Base-by-base conservation (phyloP, 2,113 vertebrate species). In the Athene cunicularia region DNA sequence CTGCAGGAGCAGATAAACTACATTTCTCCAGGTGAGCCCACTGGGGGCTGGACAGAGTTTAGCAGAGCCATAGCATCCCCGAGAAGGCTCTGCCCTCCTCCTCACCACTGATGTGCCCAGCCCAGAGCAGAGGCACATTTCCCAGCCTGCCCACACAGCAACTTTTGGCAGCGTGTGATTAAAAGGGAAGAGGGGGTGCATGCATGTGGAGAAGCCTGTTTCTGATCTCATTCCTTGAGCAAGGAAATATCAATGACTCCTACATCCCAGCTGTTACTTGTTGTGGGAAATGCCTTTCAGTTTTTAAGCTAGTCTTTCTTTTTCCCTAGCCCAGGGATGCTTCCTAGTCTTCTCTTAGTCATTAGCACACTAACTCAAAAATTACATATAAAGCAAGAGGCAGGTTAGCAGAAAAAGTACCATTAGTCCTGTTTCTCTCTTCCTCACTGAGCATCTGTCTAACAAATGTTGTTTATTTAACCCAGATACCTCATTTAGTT, bases 181-280 rank as follows among this genome's bases (percentile, higher is more conserved):
- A 3, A 39, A 35, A 66, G 62, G 89, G 64, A 47, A 66, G 91
- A 64, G 62, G 79, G 59, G 20, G 76, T 41, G 30, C 39, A 7
- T 30, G 50, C 0, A 6, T 20, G 52, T 66, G 53, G 68, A 85
- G 91, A 85, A 71, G 70, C 45, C 64, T n/a, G 60, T 13, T 87
- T 35, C 91, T 87, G 66, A 71, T 63, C 91, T 92, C 93, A 91
- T 96, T 80, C 89, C 91, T 49, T 17, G 28, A 73, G 88, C 71
- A 39, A 43, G 93, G 63, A 80, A 86, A 13, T 55, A 97, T 93
- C 90, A 95, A 88, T 93, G 95, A 96, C 97, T 95, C 96, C 96
- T 37, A 95, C 93, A 1, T 35, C 66, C 89, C 83, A 0, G 88
- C 96, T 97, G 96, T 91, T 95, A 87, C 71, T 81, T 17, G 0